Evolutionary conservation across 2,797 vertebrate genomes (phyloP), one percentile per base, ranked within the genome.

Genomic region (Valencia hispanica): DNA sequence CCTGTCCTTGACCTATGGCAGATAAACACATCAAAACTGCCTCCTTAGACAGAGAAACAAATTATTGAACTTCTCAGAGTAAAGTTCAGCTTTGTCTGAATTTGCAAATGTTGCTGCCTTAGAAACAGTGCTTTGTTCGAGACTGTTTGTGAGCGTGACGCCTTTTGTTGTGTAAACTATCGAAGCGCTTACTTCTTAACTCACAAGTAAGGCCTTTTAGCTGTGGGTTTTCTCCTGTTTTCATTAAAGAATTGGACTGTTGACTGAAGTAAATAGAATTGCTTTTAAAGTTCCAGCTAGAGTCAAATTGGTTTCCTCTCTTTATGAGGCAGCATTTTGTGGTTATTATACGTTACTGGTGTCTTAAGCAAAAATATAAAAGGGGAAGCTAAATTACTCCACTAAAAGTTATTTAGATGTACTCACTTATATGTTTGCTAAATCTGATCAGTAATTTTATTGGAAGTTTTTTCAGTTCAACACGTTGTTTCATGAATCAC

Each of bases 241-340:
- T 25, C 57, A 71, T 65, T 76, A 17, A 78, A 73, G 27, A 59
- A 5, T 55, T 74, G 70, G 36, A 74, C 68, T 71, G 20, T 61
- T 25, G 70, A 72, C 73, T 63, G 73, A 36, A 74, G 78, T 79
- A 78, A 84, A 88, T 85, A 79, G 81, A 84, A 78, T n/a, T 77
- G 70, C 18, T 15, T 59, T 59, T 78, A 75, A 79, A 48, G 71
- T 73, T 68, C 70, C 65, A 30, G 34, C 53, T 0, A 74, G 77
- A 65, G 36, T 65, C 53, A 69, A 77, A 84, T 79, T 61, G 85
- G 84, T 82, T 81, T 59, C 27, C 27, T 30, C 55, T 59, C 27
- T 41, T 80, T 61, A 15, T 7, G 45, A 74, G 27, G 41, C 41
- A 36, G 27, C 27, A 32, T 27, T 59, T 59, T 59, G 55, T 59